Percentiles rank a stretch among this genome's conserved stretches.
Evolutionary conservation across 2,113 vertebrate genomes (phyloP).

Genomic region (Sarotherodon lohbergeri): DNA sequence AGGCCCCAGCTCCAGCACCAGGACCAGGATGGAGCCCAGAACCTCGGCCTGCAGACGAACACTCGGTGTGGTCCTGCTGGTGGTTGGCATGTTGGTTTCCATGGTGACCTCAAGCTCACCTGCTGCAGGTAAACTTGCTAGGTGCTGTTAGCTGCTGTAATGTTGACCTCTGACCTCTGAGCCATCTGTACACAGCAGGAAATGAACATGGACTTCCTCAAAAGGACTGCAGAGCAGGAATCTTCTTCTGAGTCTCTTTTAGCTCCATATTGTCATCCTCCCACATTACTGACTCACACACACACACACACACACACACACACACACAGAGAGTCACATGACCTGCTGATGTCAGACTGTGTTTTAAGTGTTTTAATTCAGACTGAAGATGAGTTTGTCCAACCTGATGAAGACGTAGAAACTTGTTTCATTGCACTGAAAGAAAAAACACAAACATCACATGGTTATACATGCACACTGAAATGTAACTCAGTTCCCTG

Average conservation of each 20-base stretch:
- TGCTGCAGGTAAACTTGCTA: conserved; percentile 50
- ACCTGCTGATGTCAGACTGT: neutral
- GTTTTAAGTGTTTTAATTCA: neutral
- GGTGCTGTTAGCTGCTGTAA: neutral
- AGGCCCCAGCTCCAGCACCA: neutral
- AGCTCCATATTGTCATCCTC: neutral
- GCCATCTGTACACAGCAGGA: neutral
- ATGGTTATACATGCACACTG: neutral
- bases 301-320: neutral
- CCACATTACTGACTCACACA: conserved; percentile 9
- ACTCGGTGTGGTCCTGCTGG: conserved; percentile 28
- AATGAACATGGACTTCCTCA: neutral
- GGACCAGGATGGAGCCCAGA: conserved; percentile 36
- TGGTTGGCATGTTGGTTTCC: conserved; percentile 39
- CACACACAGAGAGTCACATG: neutral
- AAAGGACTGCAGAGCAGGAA: neutral
- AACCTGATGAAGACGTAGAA: neutral
- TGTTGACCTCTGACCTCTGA: neutral
- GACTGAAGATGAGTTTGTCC: neutral
- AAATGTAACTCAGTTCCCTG: neutral
- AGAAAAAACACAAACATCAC: neutral
- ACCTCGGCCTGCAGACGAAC: neutral
- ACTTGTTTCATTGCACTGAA: neutral
- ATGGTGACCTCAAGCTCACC: conserved; percentile 48
- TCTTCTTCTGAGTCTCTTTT: neutral